Evolutionary conservation across 2,888 invertebrate species (phyloP).

Genomic region (Dryomyza anilis): DNA sequence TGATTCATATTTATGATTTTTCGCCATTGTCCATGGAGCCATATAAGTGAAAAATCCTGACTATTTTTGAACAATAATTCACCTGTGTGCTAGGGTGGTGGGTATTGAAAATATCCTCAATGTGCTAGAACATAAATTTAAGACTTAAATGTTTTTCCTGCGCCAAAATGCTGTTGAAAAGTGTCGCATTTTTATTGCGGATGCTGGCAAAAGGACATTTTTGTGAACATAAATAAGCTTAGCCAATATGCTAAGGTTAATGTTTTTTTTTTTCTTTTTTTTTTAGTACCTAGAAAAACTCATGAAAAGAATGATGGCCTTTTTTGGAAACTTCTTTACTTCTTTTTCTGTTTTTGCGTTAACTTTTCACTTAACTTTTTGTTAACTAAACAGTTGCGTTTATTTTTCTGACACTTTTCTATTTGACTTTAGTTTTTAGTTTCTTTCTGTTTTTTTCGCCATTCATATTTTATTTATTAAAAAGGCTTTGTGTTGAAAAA

Average conservation of each 20-base stretch:
- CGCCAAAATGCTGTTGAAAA: no score
- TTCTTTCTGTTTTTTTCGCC: background rate
- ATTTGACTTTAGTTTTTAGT: background rate
- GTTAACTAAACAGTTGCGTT: background rate
- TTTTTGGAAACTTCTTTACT: no score
- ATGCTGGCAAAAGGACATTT: background rate
- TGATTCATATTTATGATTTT: slow-evolving; percentile 8
- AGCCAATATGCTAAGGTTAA: no score
- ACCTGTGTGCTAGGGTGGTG: background rate
- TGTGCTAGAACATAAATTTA: background rate
- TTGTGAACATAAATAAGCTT: background rate
- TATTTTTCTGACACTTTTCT: background rate
- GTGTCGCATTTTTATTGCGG: no score
- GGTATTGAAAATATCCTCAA: background rate
- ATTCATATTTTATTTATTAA: no score
- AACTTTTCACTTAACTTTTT: background rate
- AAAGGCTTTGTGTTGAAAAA: no score
- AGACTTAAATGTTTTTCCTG: background rate
- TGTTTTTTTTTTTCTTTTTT: no score
- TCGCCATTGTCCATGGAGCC: slow-evolving; percentile 3
- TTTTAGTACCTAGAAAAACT: no score
- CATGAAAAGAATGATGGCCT: no score
- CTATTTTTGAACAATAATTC: background rate
- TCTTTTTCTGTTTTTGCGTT: no score
- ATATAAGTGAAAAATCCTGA: background rate